These are phyloP conservation scores for Nyctereutes procyonoides DNA, from an alignment of 2,113 vertebrate species.

Conservation along the genomic window DNA sequence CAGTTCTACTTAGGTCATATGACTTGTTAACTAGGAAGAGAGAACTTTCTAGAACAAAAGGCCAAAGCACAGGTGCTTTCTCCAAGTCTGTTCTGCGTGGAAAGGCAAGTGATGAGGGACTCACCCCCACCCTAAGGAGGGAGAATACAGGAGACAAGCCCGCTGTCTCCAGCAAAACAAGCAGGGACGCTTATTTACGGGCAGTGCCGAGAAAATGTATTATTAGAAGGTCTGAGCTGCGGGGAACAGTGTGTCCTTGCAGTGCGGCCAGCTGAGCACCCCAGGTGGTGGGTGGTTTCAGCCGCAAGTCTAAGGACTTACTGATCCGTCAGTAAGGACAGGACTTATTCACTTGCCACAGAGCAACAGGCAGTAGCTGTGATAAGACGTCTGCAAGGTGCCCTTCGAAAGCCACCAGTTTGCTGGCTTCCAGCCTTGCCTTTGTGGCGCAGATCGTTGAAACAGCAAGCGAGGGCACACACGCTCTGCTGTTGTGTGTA, in stretches of 20 bases:
- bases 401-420: not conserved
- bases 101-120: not conserved
- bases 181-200: not conserved
- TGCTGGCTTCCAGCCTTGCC: not conserved
- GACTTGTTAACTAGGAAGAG: not conserved
- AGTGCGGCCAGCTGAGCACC: not conserved
- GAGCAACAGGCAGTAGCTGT: not conserved
- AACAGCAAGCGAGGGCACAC: not conserved
- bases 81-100: not conserved
- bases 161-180: not conserved
- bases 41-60: constrained; percentile 11
- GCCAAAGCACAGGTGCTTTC: not conserved
- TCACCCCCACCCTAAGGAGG: not conserved
- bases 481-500: not conserved
- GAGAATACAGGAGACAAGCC: not conserved
- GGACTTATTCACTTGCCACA: not conserved
- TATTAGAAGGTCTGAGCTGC: not conserved
- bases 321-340: not conserved
- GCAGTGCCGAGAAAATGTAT: not conserved
- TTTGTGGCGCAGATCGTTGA: not conserved
- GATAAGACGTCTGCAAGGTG: not conserved
- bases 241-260: not conserved
- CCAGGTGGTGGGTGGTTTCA: not conserved
- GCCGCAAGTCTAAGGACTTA: not conserved
- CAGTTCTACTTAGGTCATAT: not conserved